These are phyloP conservation scores for Caenorhabditis remanei DNA, from an alignment of 1,140 invertebrate species.

Conservation along the genomic window DNA sequence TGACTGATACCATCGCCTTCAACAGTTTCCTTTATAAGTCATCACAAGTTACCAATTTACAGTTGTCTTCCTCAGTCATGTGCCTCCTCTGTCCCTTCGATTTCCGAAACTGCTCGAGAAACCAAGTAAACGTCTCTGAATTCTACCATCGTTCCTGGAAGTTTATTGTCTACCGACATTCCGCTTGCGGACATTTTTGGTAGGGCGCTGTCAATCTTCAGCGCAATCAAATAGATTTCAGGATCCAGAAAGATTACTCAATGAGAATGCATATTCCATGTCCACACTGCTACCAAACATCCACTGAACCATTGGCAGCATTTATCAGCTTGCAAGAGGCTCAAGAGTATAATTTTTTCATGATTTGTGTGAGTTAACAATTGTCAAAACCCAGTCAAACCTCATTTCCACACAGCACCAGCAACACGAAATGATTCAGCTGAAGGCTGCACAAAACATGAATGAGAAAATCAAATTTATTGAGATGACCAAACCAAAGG, in stretches of 20 bases:
- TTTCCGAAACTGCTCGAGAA: background rate
- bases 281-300: too few relatives aligned
- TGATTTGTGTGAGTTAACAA: background rate
- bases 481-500: background rate
- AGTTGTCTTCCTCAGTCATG: too few relatives aligned
- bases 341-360: background rate
- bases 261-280: background rate
- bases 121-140: background rate
- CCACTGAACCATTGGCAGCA: background rate
- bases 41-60: too few relatives aligned
- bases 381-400: background rate
- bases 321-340: background rate
- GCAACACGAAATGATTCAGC: background rate
- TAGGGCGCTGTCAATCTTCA: background rate
- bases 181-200: background rate
- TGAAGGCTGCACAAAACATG: background rate
- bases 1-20: too few relatives aligned
- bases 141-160: background rate
- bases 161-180: background rate
- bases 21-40: too few relatives aligned
- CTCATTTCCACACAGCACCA: background rate
- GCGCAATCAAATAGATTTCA: background rate
- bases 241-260: background rate
- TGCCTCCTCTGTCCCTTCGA: background rate
- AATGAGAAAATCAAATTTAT: background rate